Base-by-base conservation (phyloP, 1,140 invertebrate genomes). In the Philaenus spumarius region DNA sequence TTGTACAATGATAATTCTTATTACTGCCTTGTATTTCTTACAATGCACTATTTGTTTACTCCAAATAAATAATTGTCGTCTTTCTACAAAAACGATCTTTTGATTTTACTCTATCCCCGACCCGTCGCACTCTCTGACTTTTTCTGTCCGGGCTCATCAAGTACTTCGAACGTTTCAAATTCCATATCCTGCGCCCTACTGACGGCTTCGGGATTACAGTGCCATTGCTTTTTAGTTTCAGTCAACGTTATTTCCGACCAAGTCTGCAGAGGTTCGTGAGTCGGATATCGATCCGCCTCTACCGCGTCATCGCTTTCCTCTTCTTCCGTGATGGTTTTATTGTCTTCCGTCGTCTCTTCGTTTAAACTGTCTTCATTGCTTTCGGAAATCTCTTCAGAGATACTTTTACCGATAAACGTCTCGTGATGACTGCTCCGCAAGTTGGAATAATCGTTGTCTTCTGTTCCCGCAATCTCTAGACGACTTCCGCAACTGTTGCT, bases 401-500 rank as follows among this genome's bases (percentile, higher is more conserved):
- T 30, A 24, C n/a, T 57, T 19, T 53, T 57, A n/a, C 57, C 60
- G 12, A 24, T 37, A 19, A 52, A 58, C 26, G 46, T 52, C 15
- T 62, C 51, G 19, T 61, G 55, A 1, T 53, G 19, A 5, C 80
- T 78, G 1, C 86, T 87, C 0, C 86, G 81, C 22, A 90, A 66
- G 69, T 90, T 87, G 42, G 90, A 68, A 24, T 87, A 78, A 67
- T 23, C 23, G 12, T 56, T 43, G 2, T 57, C 77, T 20, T 67
- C 80, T 37, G 81, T 79, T 1, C 87, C 87, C 0, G 86, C 82
- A 17, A 91, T 67, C 69, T 91, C 89, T 42, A 91, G 69, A 35
- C 89, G 78, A 68, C 87, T 90, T 65, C 86, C 89, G 67, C 87
- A 91, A 61, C 87, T 90, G 66, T 91, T 90, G 20, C 87, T 90